Conservation (phyloP, 2,113 vertebrate genomes). For the Felis chaus region DNA sequence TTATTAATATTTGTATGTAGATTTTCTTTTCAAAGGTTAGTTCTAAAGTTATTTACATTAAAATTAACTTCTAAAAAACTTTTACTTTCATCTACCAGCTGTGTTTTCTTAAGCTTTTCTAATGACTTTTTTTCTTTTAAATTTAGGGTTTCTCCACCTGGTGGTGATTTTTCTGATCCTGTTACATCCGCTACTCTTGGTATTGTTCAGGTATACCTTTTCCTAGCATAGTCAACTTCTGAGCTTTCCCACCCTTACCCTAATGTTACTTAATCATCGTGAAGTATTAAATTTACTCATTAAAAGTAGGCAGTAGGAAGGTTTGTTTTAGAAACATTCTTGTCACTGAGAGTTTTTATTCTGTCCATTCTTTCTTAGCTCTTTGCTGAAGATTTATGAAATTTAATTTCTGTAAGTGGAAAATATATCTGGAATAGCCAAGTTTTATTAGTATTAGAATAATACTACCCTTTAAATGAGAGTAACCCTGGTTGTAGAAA, state of each 20-base stretch:
- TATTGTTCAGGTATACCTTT: constrained; percentile 91
- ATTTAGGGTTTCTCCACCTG: constrained; percentile 95
- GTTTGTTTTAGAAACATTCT: neutral
- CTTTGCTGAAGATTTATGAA: constrained; percentile 7
- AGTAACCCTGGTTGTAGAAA: neutral
- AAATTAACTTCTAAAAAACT: neutral
- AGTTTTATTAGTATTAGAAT: constrained; percentile 19
- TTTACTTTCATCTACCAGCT: neutral
- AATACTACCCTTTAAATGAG: neutral
- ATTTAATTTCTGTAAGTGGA: neutral
- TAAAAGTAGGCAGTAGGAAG: neutral
- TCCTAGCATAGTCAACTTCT: neutral
- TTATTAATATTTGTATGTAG: constrained; percentile 19
- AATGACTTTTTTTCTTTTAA: constrained; percentile 54
- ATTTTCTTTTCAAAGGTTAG: neutral
- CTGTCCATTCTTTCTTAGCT: neutral
- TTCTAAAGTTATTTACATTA: constrained; percentile 31
- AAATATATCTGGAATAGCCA: neutral
- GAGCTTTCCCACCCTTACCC: neutral
- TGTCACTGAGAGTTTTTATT: neutral
- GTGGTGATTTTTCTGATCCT: constrained; percentile 98
- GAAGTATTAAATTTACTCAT: constrained; percentile 1
- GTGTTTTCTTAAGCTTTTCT: constrained; percentile 47
- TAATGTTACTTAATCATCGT: neutral
- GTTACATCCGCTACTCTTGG: constrained; percentile 98